Evolutionary conservation across 2,113 vertebrate genomes (phyloP).

Genomic region (Paralichthys olivaceus): DNA sequence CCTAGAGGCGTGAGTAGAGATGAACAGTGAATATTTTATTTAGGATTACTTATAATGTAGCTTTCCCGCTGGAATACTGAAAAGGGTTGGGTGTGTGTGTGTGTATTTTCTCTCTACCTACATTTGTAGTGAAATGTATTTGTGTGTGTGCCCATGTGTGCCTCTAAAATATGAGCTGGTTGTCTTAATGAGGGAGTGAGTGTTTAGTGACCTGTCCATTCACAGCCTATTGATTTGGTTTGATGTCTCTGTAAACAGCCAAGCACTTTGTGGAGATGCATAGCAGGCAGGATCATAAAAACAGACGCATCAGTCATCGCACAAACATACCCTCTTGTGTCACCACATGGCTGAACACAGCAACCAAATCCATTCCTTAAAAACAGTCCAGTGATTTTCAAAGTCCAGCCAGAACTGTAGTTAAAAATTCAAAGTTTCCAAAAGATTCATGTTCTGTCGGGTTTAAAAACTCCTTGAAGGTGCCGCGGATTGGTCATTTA

Average conservation of each 20-base stretch:
- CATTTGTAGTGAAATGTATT: slow-evolving; percentile 18
- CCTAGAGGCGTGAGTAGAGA: slow-evolving; percentile 6
- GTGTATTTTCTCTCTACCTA: slow-evolving; percentile 8
- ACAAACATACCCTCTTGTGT: slow-evolving; percentile 49
- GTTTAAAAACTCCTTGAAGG: neutral
- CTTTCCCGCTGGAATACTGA: slow-evolving; percentile 25
- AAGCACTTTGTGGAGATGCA: slow-evolving; percentile 62
- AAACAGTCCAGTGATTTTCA: slow-evolving; percentile 40
- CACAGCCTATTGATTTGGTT: slow-evolving; percentile 68
- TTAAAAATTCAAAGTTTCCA: slow-evolving; percentile 29
- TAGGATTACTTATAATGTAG: slow-evolving; percentile 24
- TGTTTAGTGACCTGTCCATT: slow-evolving; percentile 74
- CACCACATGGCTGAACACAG: slow-evolving; percentile 42
- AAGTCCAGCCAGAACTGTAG: slow-evolving; percentile 33
- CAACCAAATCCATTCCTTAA: slow-evolving; percentile 50
- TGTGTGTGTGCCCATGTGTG: slow-evolving; percentile 28
- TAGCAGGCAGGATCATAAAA: slow-evolving; percentile 52
- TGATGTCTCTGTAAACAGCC: slow-evolving; percentile 70
- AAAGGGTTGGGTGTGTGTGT: neutral
- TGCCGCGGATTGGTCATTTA: neutral
- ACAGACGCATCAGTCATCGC: slow-evolving; percentile 49
- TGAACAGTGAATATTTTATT: slow-evolving; percentile 32
- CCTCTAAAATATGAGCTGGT: slow-evolving; percentile 57
- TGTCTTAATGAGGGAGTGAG: slow-evolving; percentile 64
- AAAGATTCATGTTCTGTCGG: slow-evolving; percentile 26